Evolutionary conservation across 2,888 invertebrate genomes (phyloP).

Genomic region (Orthosia gracilis): DNA sequence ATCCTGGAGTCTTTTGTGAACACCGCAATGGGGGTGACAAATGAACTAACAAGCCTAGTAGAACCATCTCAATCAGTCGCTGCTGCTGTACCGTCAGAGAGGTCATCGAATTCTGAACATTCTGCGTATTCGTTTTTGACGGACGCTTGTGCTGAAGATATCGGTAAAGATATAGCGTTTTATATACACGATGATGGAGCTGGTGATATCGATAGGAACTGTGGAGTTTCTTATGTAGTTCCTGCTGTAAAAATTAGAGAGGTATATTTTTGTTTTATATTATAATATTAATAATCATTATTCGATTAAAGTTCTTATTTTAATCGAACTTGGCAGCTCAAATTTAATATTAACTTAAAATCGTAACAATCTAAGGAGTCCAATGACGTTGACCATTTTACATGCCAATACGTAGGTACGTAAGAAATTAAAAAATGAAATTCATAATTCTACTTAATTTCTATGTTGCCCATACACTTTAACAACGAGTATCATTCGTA

Average conservation of each 20-base stretch:
- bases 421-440: too few relatives aligned
- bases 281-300: background rate
- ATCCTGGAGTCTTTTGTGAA: conserved; percentile 79
- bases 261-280: conserved; percentile 50
- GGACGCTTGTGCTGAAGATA: conserved; percentile 73
- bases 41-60: conserved; percentile 57
- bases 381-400: too few relatives aligned
- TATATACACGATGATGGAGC: conserved; percentile 70
- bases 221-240: conserved; percentile 53
- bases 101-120: conserved; percentile 66
- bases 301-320: background rate
- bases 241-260: conserved; percentile 63
- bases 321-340: background rate
- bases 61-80: conserved; percentile 45
- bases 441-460: too few relatives aligned
- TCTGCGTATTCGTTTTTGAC: conserved; percentile 79
- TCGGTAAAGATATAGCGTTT: conserved; percentile 72
- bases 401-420: too few relatives aligned
- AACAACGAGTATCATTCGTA: too few relatives aligned
- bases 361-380: too few relatives aligned
- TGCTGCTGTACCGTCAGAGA: conserved; percentile 52
- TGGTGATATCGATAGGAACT: conserved; percentile 52
- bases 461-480: too few relatives aligned
- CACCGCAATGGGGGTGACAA: conserved; percentile 70
- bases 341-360: background rate